phyloP scores from a whole-genome alignment of 2,888 invertebrate genomes.

The Trichopria drosophilae region DNA sequence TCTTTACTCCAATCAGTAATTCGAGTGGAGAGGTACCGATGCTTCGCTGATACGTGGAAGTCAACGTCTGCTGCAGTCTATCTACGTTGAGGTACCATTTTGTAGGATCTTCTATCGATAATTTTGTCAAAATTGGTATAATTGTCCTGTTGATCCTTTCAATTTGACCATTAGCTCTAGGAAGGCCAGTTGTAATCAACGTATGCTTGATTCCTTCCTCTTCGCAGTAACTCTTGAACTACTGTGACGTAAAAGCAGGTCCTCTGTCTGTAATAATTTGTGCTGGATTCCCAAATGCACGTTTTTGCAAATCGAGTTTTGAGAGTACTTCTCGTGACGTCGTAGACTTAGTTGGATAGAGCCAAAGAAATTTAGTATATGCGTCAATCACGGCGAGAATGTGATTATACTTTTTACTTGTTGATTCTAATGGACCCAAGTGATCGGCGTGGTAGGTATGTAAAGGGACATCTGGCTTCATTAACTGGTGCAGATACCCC shows the following conservation, averaged over 20 bases:
- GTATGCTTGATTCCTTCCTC: slow-evolving; percentile 46
- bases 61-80: slow-evolving; percentile 38
- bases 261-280: slow-evolving; percentile 50
- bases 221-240: slow-evolving; percentile 49
- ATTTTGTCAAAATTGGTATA: slow-evolving; percentile 45
- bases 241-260: slow-evolving; percentile 26
- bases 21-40: slow-evolving; percentile 32
- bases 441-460: no score
- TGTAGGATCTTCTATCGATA: slow-evolving; percentile 41
- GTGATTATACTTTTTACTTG: no score
- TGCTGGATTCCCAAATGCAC: slow-evolving; percentile 50
- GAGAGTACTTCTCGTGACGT: slow-evolving; percentile 34
- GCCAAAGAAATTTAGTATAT: no score
- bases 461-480: no score
- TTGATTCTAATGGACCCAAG: no score
- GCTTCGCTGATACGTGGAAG: slow-evolving; percentile 40
- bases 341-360: no score
- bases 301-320: slow-evolving; percentile 43
- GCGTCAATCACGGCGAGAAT: no score
- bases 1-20: no score
- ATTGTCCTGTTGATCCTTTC: slow-evolving; percentile 45
- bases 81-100: slow-evolving; percentile 43
- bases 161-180: slow-evolving; percentile 51
- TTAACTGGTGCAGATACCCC: no score
- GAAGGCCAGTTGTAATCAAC: slow-evolving; percentile 43